Conservation (phyloP, 1,140 invertebrate species). For the Nasonia giraulti region DNA sequence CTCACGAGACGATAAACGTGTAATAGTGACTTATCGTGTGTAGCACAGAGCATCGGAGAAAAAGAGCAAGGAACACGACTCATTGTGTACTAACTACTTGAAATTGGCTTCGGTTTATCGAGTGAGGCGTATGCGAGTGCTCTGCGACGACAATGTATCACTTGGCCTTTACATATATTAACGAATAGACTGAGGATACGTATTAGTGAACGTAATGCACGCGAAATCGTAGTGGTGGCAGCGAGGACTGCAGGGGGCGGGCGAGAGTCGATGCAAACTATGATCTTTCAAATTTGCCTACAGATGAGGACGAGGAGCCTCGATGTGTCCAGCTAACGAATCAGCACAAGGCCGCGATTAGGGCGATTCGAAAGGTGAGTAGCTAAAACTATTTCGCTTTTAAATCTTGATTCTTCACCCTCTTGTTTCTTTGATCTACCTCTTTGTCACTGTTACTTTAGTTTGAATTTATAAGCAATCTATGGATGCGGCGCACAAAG, state of each 20-base stretch:
- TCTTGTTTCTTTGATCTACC: slow-evolving; percentile 81
- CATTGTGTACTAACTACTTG: too few species aligned
- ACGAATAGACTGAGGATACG: not conserved
- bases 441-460: slow-evolving; percentile 84
- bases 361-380: slow-evolving; percentile 94
- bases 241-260: not conserved
- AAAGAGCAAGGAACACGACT: too few species aligned
- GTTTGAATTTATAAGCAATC: not conserved
- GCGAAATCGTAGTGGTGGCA: slow-evolving; percentile 33
- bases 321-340: slow-evolving; percentile 86
- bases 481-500: slow-evolving; percentile 4
- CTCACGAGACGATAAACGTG: not conserved
- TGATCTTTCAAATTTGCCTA: slow-evolving; percentile 51
- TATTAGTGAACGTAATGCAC: slow-evolving; percentile 48
- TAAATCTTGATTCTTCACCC: slow-evolving; percentile 51
- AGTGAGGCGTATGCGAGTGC: not conserved
- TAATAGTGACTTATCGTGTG: not conserved
- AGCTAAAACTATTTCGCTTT: slow-evolving; percentile 33
- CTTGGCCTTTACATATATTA: not conserved
- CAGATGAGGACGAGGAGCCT: slow-evolving; percentile 87
- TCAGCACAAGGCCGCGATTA: slow-evolving; percentile 92
- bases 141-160: not conserved
- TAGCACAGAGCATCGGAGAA: too few species aligned
- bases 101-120: not conserved
- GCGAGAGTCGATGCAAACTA: not conserved